A percentile compares a stretch with the other conserved stretches of the same genome.
These are phyloP conservation scores for Adineta ricciae DNA, from an alignment of 2,888 invertebrate genomes.

Conservation along the genomic window DNA sequence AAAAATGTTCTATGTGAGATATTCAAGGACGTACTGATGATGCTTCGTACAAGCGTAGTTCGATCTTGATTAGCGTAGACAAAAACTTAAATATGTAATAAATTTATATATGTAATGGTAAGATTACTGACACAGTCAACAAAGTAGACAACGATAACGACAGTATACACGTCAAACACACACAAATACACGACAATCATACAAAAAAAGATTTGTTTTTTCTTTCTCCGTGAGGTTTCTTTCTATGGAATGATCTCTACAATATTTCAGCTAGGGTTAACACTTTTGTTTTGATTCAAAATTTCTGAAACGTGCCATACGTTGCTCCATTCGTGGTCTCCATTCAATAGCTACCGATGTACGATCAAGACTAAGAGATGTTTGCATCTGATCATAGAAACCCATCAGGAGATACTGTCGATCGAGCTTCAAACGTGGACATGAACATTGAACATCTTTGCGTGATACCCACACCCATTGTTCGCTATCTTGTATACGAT, in stretches of 20 bases:
- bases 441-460: constrained; percentile 81
- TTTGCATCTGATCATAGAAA: constrained; percentile 19
- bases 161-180: not conserved
- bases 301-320: not conserved
- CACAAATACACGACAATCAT: not conserved
- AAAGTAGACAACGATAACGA: not conserved
- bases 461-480: constrained; percentile 77
- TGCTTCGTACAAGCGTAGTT: no score
- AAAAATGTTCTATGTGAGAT: not conserved
- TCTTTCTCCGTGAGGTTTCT: not conserved
- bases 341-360: constrained; percentile 7
- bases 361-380: constrained; percentile 15
- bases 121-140: not conserved
- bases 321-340: constrained; percentile 7
- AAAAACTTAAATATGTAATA: not conserved
- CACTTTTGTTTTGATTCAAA: constrained; percentile 4
- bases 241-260: not conserved
- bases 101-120: not conserved
- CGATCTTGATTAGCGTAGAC: no score
- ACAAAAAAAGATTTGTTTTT: not conserved
- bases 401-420: constrained; percentile 78
- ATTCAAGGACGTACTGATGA: not conserved
- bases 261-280: not conserved
- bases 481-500: constrained; percentile 19
- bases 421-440: constrained; percentile 86